These are phyloP conservation scores for Spilarctia lutea DNA, from an alignment of 2,888 invertebrate genomes.

Conservation along the genomic window DNA sequence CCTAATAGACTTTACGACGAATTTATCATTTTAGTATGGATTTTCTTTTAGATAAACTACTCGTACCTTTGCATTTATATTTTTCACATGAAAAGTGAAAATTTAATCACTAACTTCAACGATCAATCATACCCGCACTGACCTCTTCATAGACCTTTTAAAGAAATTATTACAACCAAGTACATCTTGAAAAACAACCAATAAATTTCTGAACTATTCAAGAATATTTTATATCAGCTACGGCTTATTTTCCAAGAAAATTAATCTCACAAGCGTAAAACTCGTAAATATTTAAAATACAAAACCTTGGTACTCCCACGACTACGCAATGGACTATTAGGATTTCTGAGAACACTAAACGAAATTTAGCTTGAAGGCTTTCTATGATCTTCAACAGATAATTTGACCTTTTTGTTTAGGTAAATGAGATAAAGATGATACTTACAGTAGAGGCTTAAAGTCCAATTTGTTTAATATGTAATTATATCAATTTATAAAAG, in stretches of 20 bases:
- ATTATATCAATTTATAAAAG: too few species aligned
- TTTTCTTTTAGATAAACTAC: too few species aligned
- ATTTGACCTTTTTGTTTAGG: neutral
- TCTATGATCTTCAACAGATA: conserved; percentile 3
- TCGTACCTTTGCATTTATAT: too few species aligned
- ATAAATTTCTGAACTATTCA: conserved; percentile 8
- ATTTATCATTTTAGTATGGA: too few species aligned
- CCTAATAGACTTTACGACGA: too few species aligned
- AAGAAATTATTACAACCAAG: conserved; percentile 16
- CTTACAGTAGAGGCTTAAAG: neutral
- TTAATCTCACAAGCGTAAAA: conserved; percentile 51
- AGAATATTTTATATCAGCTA: conserved; percentile 36
- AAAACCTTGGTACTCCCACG: conserved; percentile 44
- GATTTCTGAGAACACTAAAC: conserved; percentile 44
- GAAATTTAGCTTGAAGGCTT: conserved; percentile 53
- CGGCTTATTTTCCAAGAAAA: conserved; percentile 42
- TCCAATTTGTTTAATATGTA: neutral
- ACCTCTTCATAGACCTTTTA: too few species aligned
- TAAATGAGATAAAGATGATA: neutral
- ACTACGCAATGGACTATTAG: conserved; percentile 44
- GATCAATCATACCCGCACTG: neutral
- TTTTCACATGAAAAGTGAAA: too few species aligned
- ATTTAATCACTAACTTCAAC: neutral
- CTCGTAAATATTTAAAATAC: conserved; percentile 51
- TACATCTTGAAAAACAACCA: neutral